Conservation (phyloP, 2,113 vertebrate genomes). For the Sclerurus mexicanus region DNA sequence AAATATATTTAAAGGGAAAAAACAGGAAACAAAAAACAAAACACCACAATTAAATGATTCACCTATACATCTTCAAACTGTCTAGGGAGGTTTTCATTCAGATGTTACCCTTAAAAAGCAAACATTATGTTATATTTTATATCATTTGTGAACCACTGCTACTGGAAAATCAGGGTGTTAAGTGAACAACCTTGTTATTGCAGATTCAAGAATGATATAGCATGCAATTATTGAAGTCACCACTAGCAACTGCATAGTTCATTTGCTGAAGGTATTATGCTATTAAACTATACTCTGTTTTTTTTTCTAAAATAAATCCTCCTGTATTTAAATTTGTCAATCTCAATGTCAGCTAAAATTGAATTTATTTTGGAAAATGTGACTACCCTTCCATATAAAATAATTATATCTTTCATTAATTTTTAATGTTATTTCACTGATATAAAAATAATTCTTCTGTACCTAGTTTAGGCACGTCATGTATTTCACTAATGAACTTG, state of each 20-base stretch:
- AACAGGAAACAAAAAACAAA: neutral
- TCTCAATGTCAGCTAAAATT: neutral
- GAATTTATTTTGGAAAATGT: conserved; percentile 16
- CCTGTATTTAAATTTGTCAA: neutral
- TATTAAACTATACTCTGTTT: neutral
- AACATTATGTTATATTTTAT: neutral
- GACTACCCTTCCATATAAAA: neutral
- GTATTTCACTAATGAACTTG: neutral
- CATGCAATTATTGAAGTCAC: neutral
- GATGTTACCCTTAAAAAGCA: neutral
- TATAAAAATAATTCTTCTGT: neutral
- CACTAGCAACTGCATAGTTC: neutral
- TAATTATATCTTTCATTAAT: neutral
- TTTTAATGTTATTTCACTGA: neutral
- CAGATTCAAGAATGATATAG: neutral
- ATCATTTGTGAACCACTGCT: neutral
- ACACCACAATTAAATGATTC: neutral
- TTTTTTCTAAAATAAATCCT: neutral
- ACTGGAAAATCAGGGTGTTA: neutral
- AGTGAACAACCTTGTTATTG: neutral
- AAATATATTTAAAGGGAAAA: no score
- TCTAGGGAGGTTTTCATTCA: neutral
- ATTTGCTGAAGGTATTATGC: neutral
- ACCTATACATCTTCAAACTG: neutral
- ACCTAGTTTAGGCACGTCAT: neutral